phyloP scores from a whole-genome alignment of 2,113 vertebrate species.

The Dipodomys merriami region DNA sequence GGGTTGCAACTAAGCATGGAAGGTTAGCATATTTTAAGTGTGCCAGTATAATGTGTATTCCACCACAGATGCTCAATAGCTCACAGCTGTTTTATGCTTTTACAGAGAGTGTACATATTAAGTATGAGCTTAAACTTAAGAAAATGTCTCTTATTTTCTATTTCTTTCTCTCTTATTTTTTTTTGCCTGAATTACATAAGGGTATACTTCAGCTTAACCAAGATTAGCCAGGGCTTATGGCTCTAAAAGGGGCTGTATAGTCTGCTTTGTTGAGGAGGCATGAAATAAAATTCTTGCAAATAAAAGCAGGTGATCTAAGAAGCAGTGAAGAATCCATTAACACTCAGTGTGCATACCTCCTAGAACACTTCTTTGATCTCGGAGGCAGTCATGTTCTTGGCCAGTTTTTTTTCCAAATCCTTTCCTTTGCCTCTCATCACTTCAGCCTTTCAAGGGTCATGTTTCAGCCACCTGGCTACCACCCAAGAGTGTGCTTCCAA shows the following conservation, averaged over 20 bases:
- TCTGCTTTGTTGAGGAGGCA: background rate
- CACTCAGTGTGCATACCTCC: background rate
- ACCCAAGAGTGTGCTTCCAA: conserved; percentile 12
- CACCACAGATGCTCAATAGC: background rate
- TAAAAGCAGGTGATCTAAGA: background rate
- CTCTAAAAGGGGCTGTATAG: background rate
- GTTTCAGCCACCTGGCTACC: conserved; percentile 59
- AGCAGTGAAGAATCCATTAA: conserved; percentile 25
- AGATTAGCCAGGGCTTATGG: conserved; percentile 23
- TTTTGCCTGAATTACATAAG: conserved; percentile 36
- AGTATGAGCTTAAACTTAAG: conserved; percentile 19
- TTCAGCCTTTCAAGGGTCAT: conserved; percentile 27
- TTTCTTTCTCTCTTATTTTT: background rate
- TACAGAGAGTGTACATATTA: background rate
- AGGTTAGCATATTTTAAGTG: background rate
- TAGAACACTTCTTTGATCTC: conserved; percentile 60
- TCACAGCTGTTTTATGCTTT: background rate
- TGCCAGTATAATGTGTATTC: background rate
- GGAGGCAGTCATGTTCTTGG: conserved; percentile 60
- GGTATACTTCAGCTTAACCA: conserved; percentile 25
- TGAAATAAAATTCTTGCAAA: conserved; percentile 41
- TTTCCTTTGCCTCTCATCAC: conserved; percentile 52
- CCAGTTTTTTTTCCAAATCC: conserved; percentile 26
- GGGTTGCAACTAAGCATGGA: background rate
- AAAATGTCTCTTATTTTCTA: background rate